A percentile compares a stretch with the other conserved stretches of the same genome.
Conservation (phyloP, 2,888 invertebrate species). For the Hyposoter didymator region DNA sequence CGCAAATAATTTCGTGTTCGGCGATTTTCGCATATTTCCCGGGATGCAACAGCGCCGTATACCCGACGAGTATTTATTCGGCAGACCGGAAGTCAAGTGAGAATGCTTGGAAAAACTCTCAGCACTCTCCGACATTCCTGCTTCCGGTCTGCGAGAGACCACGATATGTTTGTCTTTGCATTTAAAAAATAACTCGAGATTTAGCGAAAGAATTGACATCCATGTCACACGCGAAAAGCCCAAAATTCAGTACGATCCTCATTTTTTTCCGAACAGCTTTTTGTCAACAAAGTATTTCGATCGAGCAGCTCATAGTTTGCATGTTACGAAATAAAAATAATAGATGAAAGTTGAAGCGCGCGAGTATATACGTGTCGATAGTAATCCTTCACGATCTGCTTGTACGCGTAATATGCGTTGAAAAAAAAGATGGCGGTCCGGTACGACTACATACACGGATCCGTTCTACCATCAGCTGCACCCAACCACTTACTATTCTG, state of each 20-base stretch:
- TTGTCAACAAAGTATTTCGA: neutral
- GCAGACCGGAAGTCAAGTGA: conserved; percentile 26
- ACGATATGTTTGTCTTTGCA: neutral
- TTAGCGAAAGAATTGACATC: conserved; percentile 4
- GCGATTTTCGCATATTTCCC: conserved; percentile 3
- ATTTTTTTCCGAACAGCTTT: neutral
- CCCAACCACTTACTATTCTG: conserved; percentile 35
- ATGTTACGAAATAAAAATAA: neutral
- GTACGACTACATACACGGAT: conserved; percentile 41
- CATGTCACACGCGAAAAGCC: neutral
- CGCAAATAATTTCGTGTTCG: neutral
- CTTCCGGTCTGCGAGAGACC: conserved; percentile 2
- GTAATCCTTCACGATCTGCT: neutral
- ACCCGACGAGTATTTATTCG: conserved; percentile 5
- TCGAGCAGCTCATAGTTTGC: neutral
- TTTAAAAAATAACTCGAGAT: neutral
- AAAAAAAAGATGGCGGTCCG: conserved; percentile 55
- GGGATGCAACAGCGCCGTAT: conserved; percentile 39
- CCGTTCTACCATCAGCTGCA: conserved; percentile 41
- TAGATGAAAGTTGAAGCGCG: conserved; percentile 7
- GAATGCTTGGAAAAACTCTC: neutral
- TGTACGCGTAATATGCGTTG: neutral
- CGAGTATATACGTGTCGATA: conserved; percentile 6
- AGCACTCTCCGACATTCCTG: conserved; percentile 5
- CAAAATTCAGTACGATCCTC: neutral